These are phyloP conservation scores for Coremacera marginata DNA, from an alignment of 2,888 invertebrate species.

Conservation along the genomic window DNA sequence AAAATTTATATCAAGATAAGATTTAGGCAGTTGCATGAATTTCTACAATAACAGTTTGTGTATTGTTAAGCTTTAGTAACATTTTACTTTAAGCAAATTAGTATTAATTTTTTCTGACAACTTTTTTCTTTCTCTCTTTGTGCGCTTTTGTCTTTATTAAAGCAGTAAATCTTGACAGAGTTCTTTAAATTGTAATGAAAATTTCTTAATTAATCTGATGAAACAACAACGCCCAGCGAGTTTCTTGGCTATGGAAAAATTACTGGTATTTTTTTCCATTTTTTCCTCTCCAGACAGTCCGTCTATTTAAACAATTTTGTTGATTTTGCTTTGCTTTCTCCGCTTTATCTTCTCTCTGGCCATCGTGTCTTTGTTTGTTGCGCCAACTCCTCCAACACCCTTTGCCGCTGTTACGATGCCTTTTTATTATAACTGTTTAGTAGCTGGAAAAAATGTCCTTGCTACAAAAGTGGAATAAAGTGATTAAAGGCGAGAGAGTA, in stretches of 20 bases:
- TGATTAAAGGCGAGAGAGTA: not conserved
- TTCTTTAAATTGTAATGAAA: constrained; percentile 41
- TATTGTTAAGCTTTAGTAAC: too few species aligned
- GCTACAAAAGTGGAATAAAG: not conserved
- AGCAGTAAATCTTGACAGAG: not conserved
- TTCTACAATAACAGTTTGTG: too few species aligned
- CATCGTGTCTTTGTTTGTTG: not conserved
- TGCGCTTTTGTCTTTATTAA: not conserved
- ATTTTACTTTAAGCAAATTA: too few species aligned
- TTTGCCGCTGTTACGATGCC: not conserved
- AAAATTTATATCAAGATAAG: too few species aligned
- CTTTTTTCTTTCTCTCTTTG: not conserved
- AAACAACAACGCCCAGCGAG: constrained; percentile 19
- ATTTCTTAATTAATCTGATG: constrained; percentile 49
- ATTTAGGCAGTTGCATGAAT: too few species aligned
- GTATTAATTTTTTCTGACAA: too few species aligned
- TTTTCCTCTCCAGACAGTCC: not conserved
- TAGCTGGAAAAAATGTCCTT: constrained; percentile 42
- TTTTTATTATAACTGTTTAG: constrained; percentile 37
- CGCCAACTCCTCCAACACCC: not conserved
- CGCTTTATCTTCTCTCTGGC: not conserved
- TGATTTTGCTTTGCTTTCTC: not conserved
- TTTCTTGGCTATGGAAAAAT: not conserved
- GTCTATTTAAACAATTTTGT: constrained; percentile 12
- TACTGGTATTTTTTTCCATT: constrained; percentile 15